Base-by-base conservation (phyloP, 2,113 vertebrate species). In the Corythornis vintsioides region DNA sequence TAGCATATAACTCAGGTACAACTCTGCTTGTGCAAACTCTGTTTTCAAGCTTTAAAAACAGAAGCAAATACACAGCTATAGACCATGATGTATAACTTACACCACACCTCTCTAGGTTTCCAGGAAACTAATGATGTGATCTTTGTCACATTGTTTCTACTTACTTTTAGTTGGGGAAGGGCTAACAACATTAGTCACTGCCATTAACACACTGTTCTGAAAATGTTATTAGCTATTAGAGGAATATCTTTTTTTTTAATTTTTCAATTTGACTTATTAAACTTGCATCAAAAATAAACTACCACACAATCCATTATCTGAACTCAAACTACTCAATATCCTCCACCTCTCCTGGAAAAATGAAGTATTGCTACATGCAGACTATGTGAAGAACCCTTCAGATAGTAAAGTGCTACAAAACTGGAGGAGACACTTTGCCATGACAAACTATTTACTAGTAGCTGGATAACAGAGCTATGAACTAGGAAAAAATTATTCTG, bases 161-260 rank as follows among this genome's bases (percentile, higher is more conserved):
- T 96, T 81, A 81, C 60, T 95, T 96, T 97, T 96, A 94, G 72
- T 5, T 94, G 80, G 97, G 97, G 97, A 97, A 97, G 97, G 97
- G 95, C 96, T 95, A 93, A 56, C 85, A 86, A 76, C 93, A 98
- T 98, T 97, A 94, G 69, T 98, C 97, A 98, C 89, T 98, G 98
- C 43, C 97, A 97, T 79, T 86, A 96, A 81, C 63, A 59, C 63
- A 40, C 92, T 96, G 94, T 94, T 97, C 97, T 93, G 94, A 97
- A 97, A 97, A 97, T 96, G 97, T 92, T 96, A 94, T 98, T 96
- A 97, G 83, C 71, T 92, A 85, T 96, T 95, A 96, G 66, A 78
- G 25, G 82, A 76, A 60, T 77, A 60, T 77, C 28, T 84, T 86
- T 50, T 85, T 87, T 74, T 90, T 90, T 91, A 35, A 35, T 89